These are phyloP conservation scores for Polietes domitor DNA, from an alignment of 2,888 invertebrate genomes.

Conservation along the genomic window DNA sequence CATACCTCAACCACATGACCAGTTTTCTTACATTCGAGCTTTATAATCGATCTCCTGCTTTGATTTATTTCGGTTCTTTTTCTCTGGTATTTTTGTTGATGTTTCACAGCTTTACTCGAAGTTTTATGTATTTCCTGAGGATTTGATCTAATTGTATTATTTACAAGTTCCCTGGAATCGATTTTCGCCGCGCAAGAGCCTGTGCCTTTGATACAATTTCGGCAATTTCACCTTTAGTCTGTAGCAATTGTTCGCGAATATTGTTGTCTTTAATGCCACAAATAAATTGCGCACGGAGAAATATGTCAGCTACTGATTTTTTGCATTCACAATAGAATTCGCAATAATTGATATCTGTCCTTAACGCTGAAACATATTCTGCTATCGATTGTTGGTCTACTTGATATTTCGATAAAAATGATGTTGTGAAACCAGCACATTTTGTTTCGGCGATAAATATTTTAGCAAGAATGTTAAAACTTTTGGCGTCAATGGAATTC, in stretches of 20 bases:
- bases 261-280: no score
- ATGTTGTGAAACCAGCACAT: constrained; percentile 2
- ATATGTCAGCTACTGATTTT: no score
- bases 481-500: constrained; percentile 52
- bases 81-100: background rate
- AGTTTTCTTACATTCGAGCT: background rate
- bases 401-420: no score
- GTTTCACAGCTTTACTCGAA: constrained; percentile 25
- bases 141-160: background rate
- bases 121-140: background rate
- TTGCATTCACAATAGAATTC: no score
- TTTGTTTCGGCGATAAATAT: constrained; percentile 42
- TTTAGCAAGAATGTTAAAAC: constrained; percentile 32
- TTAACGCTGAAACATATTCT: no score
- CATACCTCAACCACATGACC: no score
- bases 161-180: constrained; percentile 22
- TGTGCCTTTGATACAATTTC: no score
- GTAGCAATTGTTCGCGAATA: no score
- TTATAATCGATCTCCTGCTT: background rate
- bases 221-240: no score
- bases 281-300: no score
- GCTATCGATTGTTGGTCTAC: no score
- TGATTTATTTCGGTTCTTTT: constrained; percentile 1
- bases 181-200: constrained; percentile 39
- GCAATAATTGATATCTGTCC: no score